A percentile compares a stretch with the other conserved stretches of the same genome.
Evolutionary conservation across 37 sponge, comb jelly and placozoan species (phyloP).

Genomic region (Ianthella basta): DNA sequence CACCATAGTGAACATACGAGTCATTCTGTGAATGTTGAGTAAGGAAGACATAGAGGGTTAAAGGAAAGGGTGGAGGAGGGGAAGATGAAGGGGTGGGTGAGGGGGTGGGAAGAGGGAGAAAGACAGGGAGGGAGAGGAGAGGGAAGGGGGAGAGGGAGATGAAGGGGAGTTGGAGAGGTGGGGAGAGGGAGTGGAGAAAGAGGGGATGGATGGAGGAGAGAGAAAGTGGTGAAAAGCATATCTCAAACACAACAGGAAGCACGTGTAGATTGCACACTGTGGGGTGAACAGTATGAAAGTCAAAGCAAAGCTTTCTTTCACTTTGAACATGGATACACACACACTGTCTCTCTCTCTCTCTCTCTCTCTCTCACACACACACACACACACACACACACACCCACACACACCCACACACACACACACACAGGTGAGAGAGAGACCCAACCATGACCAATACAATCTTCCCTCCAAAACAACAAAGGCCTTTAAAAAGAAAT

Average conservation of each 20-base stretch:
- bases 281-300: too few species aligned
- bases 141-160: background rate
- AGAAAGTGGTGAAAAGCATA: too few species aligned
- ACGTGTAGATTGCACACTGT: too few species aligned
- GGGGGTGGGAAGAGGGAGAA: background rate
- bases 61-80: background rate
- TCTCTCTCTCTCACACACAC: too few species aligned
- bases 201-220: too few species aligned
- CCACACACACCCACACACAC: constrained; percentile 34
- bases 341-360: too few species aligned
- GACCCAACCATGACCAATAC: background rate
- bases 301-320: too few species aligned
- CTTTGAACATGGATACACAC: too few species aligned
- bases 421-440: background rate
- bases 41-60: constrained; percentile 24
- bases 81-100: background rate
- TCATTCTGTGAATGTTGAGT: too few species aligned
- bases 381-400: background rate
- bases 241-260: too few species aligned
- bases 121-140: background rate
- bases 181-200: background rate
- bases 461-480: too few species aligned
- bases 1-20: constrained; percentile 39
- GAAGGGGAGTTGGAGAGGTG: background rate
- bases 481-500: too few species aligned